A percentile compares a stretch with the other conserved stretches of the same genome.
Conservation (phyloP, 2,113 vertebrate species). For the Speoplatyrhinus poulsoni region DNA sequence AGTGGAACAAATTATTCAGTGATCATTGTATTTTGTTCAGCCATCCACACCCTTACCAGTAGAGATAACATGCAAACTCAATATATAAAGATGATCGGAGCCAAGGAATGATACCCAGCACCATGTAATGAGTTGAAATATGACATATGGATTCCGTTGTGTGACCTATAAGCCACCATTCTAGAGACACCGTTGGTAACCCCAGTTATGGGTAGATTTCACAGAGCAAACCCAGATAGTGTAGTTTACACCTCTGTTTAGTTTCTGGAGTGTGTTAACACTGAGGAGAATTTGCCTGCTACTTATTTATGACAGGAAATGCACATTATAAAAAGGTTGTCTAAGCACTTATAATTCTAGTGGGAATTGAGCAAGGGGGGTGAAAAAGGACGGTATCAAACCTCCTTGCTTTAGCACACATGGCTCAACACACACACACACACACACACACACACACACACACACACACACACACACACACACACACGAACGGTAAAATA, state of each 20-base stretch:
- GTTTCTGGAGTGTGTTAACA: slow-evolving; percentile 58
- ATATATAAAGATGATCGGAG: neutral
- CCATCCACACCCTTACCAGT: no score
- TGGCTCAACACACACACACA: neutral
- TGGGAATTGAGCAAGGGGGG: slow-evolving; percentile 51
- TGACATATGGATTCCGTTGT: no score
- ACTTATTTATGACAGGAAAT: slow-evolving; percentile 76
- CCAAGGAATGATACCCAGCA: neutral
- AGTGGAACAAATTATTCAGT: no score
- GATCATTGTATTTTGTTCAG: no score
- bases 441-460: neutral
- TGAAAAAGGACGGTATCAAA: slow-evolving; percentile 42
- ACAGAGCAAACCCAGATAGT: slow-evolving; percentile 20
- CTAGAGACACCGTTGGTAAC: neutral
- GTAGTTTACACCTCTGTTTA: slow-evolving; percentile 60
- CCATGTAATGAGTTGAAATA: neutral
- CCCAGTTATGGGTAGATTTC: slow-evolving; percentile 19
- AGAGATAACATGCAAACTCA: no score
- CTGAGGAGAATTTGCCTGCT: slow-evolving; percentile 55
- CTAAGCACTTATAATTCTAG: slow-evolving; percentile 52
- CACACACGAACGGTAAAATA: neutral
- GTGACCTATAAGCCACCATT: no score
- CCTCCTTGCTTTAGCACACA: neutral
- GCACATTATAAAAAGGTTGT: slow-evolving; percentile 67
- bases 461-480: neutral